These are phyloP conservation scores for Acleris holmiana DNA, from an alignment of 2,888 invertebrate species.

Conservation along the genomic window DNA sequence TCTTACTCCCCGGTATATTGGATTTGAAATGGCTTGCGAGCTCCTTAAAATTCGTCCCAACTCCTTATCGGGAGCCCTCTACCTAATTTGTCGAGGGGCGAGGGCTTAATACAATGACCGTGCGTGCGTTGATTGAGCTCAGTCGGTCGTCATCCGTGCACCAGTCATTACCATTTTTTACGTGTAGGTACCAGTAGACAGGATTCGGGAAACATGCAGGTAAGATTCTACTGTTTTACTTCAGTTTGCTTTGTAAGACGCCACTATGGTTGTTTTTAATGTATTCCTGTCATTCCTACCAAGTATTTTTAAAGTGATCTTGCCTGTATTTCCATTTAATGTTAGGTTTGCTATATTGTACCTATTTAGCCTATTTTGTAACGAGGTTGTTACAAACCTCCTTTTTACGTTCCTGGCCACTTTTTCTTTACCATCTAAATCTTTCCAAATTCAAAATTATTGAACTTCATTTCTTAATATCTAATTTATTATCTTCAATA, in stretches of 20 bases:
- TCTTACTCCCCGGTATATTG: neutral
- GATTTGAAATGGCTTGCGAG: slow-evolving; percentile 30
- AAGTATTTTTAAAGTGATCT: no score
- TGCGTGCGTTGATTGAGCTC: slow-evolving; percentile 49
- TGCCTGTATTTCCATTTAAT: no score
- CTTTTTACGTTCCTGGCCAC: no score
- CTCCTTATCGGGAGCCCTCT: slow-evolving; percentile 61
- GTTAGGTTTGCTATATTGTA: no score
- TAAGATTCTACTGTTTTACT: neutral
- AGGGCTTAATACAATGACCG: slow-evolving; percentile 72
- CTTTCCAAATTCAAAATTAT: no score
- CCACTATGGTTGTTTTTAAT: neutral
- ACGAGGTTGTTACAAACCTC: no score
- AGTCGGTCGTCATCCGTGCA: slow-evolving; percentile 52
- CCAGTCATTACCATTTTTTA: slow-evolving; percentile 21
- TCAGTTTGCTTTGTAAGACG: neutral
- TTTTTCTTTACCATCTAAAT: no score
- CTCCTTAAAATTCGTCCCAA: slow-evolving; percentile 52
- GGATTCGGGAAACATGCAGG: slow-evolving; percentile 21
- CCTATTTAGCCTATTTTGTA: no score
- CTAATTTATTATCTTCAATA: no score
- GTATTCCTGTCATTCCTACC: no score
- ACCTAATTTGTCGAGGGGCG: slow-evolving; percentile 66
- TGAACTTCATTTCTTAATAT: no score
- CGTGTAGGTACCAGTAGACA: neutral